Conservation (phyloP, 1,140 invertebrate genomes). For the Listronotus bonariensis region DNA sequence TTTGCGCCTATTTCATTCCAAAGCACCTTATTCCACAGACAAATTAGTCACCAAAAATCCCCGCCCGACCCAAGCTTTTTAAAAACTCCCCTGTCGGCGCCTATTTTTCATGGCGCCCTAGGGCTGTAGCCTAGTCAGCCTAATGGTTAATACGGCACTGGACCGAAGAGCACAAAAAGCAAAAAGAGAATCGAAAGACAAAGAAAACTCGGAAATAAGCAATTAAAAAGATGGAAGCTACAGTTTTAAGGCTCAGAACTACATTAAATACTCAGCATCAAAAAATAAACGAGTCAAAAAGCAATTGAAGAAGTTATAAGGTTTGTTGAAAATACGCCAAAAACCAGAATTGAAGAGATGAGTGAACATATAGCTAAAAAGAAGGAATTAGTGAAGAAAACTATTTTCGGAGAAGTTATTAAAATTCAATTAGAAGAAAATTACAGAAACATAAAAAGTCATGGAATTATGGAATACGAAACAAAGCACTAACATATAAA, state of each 20-base stretch:
- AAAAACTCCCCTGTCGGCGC: too few relatives aligned
- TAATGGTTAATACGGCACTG: too few relatives aligned
- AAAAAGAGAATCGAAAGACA: slow-evolving; percentile 34
- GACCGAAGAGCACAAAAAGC: slow-evolving; percentile 38
- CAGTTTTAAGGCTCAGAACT: slow-evolving; percentile 11
- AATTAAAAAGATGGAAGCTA: slow-evolving; percentile 21
- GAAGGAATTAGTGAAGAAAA: slow-evolving; percentile 22
- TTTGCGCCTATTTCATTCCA: too few relatives aligned
- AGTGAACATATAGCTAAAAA: background rate
- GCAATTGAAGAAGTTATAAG: too few relatives aligned
- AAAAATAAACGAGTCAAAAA: slow-evolving; percentile 40
- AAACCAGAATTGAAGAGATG: slow-evolving; percentile 33
- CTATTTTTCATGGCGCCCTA: too few relatives aligned
- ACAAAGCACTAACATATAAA: slow-evolving; percentile 31
- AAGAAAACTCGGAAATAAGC: slow-evolving; percentile 38
- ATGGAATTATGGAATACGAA: slow-evolving; percentile 38
- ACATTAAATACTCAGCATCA: slow-evolving; percentile 42
- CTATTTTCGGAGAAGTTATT: slow-evolving; percentile 43
- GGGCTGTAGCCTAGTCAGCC: too few relatives aligned
- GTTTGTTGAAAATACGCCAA: slow-evolving; percentile 34
- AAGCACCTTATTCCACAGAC: too few relatives aligned
- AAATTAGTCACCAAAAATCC: too few relatives aligned
- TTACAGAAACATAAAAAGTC: slow-evolving; percentile 31
- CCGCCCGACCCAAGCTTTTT: too few relatives aligned
- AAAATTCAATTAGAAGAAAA: slow-evolving; percentile 40